Percentiles rank a stretch among this genome's conserved stretches.
Evolutionary conservation across 2,113 vertebrate genomes (phyloP).

Genomic region (Pelecanus crispus): DNA sequence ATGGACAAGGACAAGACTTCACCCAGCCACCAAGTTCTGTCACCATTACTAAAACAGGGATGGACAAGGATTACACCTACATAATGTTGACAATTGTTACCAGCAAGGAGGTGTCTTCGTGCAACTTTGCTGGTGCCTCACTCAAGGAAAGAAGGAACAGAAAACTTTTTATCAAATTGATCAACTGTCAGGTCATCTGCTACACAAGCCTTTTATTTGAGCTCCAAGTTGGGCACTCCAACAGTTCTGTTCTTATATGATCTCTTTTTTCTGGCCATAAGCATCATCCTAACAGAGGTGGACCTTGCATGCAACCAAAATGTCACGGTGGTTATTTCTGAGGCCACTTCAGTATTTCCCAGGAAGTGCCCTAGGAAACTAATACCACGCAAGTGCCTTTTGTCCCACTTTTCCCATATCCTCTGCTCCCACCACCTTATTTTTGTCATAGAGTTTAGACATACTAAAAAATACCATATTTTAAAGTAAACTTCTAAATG

Average conservation of each 20-base stretch:
- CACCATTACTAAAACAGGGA: neutral
- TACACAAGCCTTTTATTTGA: neutral
- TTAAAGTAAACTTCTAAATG: neutral
- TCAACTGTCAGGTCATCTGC: neutral
- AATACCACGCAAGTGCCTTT: neutral
- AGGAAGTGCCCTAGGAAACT: neutral
- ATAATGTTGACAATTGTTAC: rapidly evolving
- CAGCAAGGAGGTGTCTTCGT: neutral
- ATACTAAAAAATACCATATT: neutral
- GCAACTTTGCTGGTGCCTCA: neutral
- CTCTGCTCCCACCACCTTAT: neutral
- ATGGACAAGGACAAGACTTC: neutral
- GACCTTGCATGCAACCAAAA: neutral
- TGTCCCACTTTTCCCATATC: neutral
- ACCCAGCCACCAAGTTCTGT: neutral
- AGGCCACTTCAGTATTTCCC: neutral
- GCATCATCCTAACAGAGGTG: neutral
- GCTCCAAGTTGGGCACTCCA: neutral
- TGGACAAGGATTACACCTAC: neutral
- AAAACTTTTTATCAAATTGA: neutral
- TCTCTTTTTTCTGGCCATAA: neutral
- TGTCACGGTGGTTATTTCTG: rapidly evolving
- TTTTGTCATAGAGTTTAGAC: neutral
- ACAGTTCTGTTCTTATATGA: neutral
- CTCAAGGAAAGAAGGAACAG: neutral